A percentile compares a stretch with the other conserved stretches of the same genome.
These are phyloP conservation scores for Catharus fuscescens DNA, from an alignment of 2,113 vertebrate species.

Conservation along the genomic window DNA sequence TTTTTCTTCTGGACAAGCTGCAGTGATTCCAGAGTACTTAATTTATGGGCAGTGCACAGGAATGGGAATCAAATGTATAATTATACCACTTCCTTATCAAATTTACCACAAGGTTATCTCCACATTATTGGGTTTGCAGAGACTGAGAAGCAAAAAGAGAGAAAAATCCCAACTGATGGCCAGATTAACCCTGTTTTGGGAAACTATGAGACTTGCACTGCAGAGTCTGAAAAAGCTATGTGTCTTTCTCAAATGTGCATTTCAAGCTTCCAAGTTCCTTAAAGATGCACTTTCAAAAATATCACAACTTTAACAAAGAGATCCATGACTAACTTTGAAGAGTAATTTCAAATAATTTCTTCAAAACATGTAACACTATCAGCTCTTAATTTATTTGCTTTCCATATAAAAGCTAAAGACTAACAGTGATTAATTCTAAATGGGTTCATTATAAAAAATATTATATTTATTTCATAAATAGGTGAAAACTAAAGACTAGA, in stretches of 20 bases:
- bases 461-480: not conserved
- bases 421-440: not conserved
- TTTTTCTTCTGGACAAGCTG: not conserved
- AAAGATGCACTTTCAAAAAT: not conserved
- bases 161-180: not conserved
- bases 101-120: not conserved
- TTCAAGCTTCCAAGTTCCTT: not conserved
- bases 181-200: not conserved
- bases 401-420: not conserved
- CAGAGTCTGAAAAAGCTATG: not conserved
- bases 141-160: not conserved
- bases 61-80: not conserved
- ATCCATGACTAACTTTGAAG: not conserved
- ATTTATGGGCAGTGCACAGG: not conserved
- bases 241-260: not conserved
- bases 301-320: not conserved
- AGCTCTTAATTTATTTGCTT: not conserved
- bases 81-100: not conserved
- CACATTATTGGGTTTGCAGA: too few relatives aligned
- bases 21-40: not conserved
- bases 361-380: not conserved
- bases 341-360: not conserved
- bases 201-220: not conserved
- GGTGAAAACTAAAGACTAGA: not conserved
- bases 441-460: not conserved